Base-by-base conservation (phyloP, 1,140 invertebrate genomes). In the Holcopasites calliopsidis region DNA sequence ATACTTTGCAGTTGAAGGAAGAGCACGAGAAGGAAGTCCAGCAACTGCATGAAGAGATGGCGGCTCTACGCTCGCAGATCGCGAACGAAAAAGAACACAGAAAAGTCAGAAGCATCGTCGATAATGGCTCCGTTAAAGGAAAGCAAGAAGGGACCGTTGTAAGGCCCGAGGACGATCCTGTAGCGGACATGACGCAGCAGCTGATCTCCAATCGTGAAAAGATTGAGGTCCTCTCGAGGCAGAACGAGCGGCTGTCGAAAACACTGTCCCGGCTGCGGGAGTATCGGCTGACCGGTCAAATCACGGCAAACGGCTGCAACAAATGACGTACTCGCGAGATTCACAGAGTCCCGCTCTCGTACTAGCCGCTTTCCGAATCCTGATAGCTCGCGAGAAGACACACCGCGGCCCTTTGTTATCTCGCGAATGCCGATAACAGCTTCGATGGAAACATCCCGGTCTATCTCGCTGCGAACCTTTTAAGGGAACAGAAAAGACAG, bases 161-260 rank as follows among this genome's bases (percentile, higher is more conserved):
- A 66, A 76, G 70, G 61, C 71, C 78, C 1, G 21, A 57, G 28
- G 75, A 73, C n/a, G 77, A 82, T 60, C 58, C 72, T 28, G 62
- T 72, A 10, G 55, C 50, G 26, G 68, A 76, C 33, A 77, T 77
- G 80, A 76, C 72, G 0, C 80, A 44, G 44, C 80, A 82, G 7
- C 16, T 82, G 49, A 76, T 77, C 42, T 42, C 55, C n/a, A 85
- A 85, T 62, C 77, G 71, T n/a, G 60, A 73, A 44, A 75, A 76
- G 44, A 85, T 85, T 57, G 75, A 79, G 50, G 8, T 50, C 28
- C 78, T 74, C n/a, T 10, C 44, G 16, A 50, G 77, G 23, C 72
- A 76, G 52, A 85, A 85, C 44, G 83, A 85, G 13, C 70, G 81
- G 38, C 64, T 85, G 50, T 85, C 84, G 69, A 77, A 76, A 57